These are phyloP conservation scores for Andrena hattorfiana DNA, from an alignment of 2,888 invertebrate species.

Conservation along the genomic window DNA sequence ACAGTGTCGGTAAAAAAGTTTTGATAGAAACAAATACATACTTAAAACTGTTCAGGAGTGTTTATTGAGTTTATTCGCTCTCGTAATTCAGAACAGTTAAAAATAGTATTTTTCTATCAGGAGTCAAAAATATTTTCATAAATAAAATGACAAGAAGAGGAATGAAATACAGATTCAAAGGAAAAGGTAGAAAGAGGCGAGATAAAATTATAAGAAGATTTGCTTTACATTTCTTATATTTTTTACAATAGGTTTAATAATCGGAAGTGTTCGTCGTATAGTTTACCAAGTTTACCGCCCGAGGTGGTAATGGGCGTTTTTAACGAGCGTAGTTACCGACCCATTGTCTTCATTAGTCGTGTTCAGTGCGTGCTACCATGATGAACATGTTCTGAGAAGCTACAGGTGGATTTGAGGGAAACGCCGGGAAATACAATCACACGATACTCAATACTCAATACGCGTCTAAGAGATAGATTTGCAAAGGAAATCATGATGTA, in stretches of 20 bases:
- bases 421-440: not conserved
- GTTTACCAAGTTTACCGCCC: not conserved
- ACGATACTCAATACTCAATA: too few relatives aligned
- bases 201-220: slow-evolving; percentile 4
- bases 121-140: not conserved
- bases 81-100: too few relatives aligned
- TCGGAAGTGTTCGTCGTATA: not conserved
- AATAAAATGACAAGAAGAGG: not conserved
- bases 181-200: not conserved
- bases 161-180: not conserved
- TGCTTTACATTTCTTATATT: not conserved
- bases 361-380: not conserved
- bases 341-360: not conserved
- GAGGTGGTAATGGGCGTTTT: not conserved
- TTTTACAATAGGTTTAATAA: not conserved
- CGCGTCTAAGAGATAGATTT: not conserved
- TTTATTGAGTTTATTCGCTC: too few relatives aligned
- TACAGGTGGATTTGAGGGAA: not conserved
- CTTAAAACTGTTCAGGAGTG: too few relatives aligned
- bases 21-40: too few relatives aligned
- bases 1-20: too few relatives aligned
- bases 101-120: too few relatives aligned
- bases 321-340: not conserved
- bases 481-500: not conserved
- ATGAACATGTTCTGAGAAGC: not conserved